Conservation (phyloP, 2,113 vertebrate genomes). For the Nothoprocta perdicaria region DNA sequence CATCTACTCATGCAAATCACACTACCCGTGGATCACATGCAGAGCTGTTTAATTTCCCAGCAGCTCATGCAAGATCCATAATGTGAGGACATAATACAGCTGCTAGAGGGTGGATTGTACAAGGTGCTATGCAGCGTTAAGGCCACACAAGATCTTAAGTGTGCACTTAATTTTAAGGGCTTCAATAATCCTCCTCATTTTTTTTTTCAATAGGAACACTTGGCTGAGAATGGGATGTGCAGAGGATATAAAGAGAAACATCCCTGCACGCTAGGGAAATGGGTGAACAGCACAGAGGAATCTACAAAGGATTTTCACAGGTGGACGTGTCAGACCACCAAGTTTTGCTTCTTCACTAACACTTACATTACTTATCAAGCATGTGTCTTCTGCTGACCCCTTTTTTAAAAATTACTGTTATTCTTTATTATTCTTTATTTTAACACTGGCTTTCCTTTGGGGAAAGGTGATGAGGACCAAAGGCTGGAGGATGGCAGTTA, state of each 20-base stretch:
- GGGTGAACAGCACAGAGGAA: neutral
- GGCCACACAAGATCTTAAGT: neutral
- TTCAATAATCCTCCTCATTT: neutral
- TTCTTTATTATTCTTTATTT: neutral
- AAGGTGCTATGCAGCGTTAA: neutral
- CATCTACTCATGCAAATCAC: constrained; percentile 4
- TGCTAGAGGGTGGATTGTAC: neutral
- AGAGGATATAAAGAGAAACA: neutral
- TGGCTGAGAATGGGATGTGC: neutral
- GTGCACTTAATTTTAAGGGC: neutral
- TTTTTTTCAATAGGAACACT: neutral
- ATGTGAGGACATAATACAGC: neutral
- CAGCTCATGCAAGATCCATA: neutral
- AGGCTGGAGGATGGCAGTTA: neutral
- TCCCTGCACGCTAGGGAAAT: neutral
- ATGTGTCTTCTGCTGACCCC: neutral
- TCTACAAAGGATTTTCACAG: neutral
- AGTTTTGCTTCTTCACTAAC: neutral
- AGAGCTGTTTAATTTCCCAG: neutral
- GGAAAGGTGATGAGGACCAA: neutral
- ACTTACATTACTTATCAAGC: neutral
- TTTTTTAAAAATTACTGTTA: neutral
- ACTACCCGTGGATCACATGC: neutral
- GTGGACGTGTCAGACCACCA: neutral
- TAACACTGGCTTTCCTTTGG: neutral